Evolutionary conservation across 2,797 vertebrate genomes (phyloP).

Genomic region (Artibeus lituratus): DNA sequence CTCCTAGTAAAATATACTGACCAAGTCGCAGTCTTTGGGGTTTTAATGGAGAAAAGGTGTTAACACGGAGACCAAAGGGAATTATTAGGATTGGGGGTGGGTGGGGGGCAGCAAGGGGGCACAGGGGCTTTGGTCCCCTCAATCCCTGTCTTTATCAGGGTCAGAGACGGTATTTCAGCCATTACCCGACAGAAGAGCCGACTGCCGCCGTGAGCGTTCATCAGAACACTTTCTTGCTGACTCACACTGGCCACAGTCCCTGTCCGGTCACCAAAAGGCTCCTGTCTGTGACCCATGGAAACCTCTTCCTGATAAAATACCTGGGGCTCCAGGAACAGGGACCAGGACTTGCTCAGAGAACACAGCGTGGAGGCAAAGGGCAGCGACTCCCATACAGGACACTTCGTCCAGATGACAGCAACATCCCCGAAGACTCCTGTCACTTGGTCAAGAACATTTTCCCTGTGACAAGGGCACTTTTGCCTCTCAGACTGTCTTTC

Average conservation of each 20-base stretch:
- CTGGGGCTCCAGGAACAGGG: background rate
- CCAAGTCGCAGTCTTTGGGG: background rate
- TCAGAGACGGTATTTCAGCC: background rate
- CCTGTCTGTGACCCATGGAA: background rate
- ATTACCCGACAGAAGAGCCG: too few species aligned
- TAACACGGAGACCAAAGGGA: background rate
- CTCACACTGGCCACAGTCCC: fast-evolving
- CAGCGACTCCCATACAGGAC: fast-evolving
- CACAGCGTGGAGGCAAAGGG: background rate
- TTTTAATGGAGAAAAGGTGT: background rate
- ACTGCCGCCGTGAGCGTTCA: too few species aligned
- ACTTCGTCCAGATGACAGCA: background rate
- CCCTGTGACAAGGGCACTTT: too few species aligned
- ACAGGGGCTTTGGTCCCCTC: background rate
- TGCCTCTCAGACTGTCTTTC: background rate
- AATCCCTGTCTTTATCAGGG: background rate
- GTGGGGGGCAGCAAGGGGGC: background rate
- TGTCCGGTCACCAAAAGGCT: background rate
- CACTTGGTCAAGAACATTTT: background rate
- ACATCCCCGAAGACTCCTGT: fast-evolving
- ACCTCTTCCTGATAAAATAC: background rate
- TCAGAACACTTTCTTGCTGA: background rate
- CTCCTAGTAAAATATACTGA: background rate
- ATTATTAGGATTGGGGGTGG: background rate
- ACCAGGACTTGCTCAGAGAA: background rate